phyloP scores from a whole-genome alignment of 2,888 invertebrate genomes.

The Subacronicta megacephala region DNA sequence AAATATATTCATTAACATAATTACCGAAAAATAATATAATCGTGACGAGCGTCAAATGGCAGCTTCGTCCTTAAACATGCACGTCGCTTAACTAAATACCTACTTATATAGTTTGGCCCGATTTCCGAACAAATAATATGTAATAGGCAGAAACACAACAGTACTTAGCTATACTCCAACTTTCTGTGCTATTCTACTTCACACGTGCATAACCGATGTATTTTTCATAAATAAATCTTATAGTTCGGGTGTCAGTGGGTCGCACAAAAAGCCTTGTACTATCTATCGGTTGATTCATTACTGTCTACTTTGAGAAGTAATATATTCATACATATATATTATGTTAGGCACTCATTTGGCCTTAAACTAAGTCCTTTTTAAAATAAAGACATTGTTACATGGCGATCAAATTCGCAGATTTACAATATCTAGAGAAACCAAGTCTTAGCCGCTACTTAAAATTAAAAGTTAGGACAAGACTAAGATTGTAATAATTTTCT shows the following conservation, averaged over 20 bases:
- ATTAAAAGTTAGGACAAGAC: slow-evolving; percentile 74
- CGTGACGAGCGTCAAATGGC: slow-evolving; percentile 24
- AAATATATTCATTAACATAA: slow-evolving; percentile 1
- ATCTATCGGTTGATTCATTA: slow-evolving; percentile 17
- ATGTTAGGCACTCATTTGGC: slow-evolving; percentile 16
- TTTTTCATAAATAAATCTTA: slow-evolving; percentile 5
- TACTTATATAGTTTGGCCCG: slow-evolving; percentile 21
- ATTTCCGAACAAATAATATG: slow-evolving; percentile 4
- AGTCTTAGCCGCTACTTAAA: slow-evolving; percentile 71
- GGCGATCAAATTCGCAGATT: not conserved
- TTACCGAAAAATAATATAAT: slow-evolving; percentile 3
- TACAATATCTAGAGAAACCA: not conserved
- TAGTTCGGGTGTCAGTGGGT: not conserved
- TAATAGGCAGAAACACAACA: slow-evolving; percentile 11
- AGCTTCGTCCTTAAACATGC: slow-evolving; percentile 19
- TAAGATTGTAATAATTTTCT: slow-evolving; percentile 17
- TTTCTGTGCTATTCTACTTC: slow-evolving; percentile 8
- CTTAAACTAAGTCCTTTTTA: slow-evolving; percentile 2
- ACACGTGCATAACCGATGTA: not conserved
- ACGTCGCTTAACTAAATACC: slow-evolving; percentile 15
- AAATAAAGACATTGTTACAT: not conserved
- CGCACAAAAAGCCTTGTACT: too few relatives aligned
- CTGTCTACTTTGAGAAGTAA: slow-evolving; percentile 23
- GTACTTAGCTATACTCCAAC: slow-evolving; percentile 2
- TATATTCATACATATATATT: slow-evolving; percentile 5